Conservation (phyloP, 1,140 invertebrate genomes). For the Proales similis region DNA sequence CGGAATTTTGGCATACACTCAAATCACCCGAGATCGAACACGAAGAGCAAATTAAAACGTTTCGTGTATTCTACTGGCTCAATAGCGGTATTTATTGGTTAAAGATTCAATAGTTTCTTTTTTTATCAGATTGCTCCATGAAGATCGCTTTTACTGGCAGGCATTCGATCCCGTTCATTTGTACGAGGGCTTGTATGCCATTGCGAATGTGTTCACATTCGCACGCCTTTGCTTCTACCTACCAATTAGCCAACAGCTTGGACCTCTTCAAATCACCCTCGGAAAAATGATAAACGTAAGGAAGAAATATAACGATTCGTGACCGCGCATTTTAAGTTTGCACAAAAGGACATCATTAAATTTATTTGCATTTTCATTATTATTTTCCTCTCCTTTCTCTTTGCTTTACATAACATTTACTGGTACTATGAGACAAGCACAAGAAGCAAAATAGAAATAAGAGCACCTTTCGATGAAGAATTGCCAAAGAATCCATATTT, state of each 20-base stretch:
- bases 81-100: conserved; percentile 35
- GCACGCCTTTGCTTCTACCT: conserved; percentile 52
- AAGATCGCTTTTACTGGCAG: conserved; percentile 47
- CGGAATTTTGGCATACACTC: conserved; percentile 11
- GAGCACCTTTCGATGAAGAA: conserved; percentile 37
- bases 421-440: conserved; percentile 52
- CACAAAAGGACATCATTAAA: conserved; percentile 46
- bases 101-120: background rate
- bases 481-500: conserved; percentile 8
- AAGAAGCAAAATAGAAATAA: conserved; percentile 46
- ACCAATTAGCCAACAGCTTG: conserved; percentile 53
- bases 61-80: conserved; percentile 25
- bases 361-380: conserved; percentile 43
- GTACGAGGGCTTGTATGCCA: conserved; percentile 44
- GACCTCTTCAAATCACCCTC: conserved; percentile 53
- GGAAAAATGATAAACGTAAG: conserved; percentile 51
- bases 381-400: conserved; percentile 52
- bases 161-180: conserved; percentile 44
- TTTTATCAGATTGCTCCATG: background rate
- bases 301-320: background rate
- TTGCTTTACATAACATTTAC: conserved; percentile 52
- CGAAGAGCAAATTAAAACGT: conserved; percentile 2
- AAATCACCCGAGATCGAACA: conserved; percentile 10
- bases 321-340: background rate
- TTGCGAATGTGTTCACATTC: conserved; percentile 50